phyloP scores from a whole-genome alignment of 2,113 vertebrate species.

The Tachuris rubrigastra region DNA sequence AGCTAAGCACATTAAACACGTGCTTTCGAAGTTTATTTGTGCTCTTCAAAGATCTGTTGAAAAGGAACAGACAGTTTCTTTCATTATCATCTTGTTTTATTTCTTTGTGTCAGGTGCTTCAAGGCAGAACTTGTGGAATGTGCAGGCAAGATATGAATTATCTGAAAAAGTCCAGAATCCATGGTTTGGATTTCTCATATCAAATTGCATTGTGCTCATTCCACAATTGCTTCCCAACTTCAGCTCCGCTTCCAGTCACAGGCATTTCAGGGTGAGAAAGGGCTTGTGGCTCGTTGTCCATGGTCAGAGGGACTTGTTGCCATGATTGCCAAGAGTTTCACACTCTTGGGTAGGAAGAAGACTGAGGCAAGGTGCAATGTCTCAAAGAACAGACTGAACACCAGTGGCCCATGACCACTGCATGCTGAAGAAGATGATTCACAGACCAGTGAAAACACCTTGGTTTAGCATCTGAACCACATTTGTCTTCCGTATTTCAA shows the following conservation, averaged over 20 bases:
- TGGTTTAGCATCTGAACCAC: not conserved
- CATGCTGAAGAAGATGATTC: not conserved
- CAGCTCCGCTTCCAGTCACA: not conserved
- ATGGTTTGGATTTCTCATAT: not conserved
- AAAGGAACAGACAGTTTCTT: not conserved
- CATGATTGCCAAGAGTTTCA: not conserved
- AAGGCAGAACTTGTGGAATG: not conserved
- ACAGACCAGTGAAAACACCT: not conserved
- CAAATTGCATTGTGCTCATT: not conserved
- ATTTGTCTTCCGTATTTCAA: not conserved
- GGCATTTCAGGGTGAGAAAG: not conserved
- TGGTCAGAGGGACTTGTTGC: not conserved
- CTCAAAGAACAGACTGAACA: not conserved
- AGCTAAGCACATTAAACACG: not conserved
- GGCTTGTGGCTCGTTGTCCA: not conserved
- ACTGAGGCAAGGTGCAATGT: not conserved
- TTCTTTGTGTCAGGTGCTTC: not conserved
- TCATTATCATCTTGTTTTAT: not conserved
- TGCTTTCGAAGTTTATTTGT: not conserved
- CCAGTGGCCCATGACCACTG: not conserved
- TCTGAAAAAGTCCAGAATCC: not conserved
- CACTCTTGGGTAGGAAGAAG: not conserved
- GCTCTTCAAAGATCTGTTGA: not conserved
- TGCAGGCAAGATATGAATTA: not conserved
- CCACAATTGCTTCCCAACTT: not conserved